Base-by-base conservation (phyloP, 2,888 invertebrate species). In the Yponomeuta evonymella region DNA sequence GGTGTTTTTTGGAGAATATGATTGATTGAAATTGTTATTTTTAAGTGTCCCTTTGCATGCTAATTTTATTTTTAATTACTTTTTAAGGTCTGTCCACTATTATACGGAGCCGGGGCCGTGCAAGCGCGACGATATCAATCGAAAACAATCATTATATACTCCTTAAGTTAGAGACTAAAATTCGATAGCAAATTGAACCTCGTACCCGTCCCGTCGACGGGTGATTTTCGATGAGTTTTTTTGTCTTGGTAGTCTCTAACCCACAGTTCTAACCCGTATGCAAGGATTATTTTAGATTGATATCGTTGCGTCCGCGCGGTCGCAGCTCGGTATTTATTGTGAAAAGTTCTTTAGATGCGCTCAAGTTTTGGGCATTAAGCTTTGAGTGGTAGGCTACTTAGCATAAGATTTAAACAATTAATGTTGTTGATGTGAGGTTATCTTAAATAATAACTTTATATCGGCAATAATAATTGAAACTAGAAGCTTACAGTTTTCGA, bases 41-140 rank as follows among this genome's bases (percentile, higher is more conserved):
- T 48, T 51, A 82, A 33, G 85, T 87, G 87, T 88, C 88, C 87
- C 81, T 86, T 87, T 90, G 90, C 91, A 90, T 91, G 90, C 84
- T 89, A 86, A 83, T 83, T n/a, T 63, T 79, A 80, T 77, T 75
- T 12, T 15, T 58, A 58, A 15, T 75, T 78, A 72, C n/a, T 11
- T 23, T 11, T 65, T 65, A 43, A 43, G 5, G 5, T 43, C 43
- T 43, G 43, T 8, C 9, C 43, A 43, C 43, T 43, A 4, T 36
- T 36, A 36, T 8, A 43, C 43, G 5, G 43, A 43, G 43, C 6
- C 43, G 43, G 1, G 43, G 43, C 43, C 43, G 43, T 8, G 43
- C 6, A 43, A 43, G 43, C 43, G 8, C 43, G 43, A 43, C 43
- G 9, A 43, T 43, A 43, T 43, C 43, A 43, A 43, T 43, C 9